Base-by-base conservation (phyloP, 23 tunicate species). In the Ascidia mentula region DNA sequence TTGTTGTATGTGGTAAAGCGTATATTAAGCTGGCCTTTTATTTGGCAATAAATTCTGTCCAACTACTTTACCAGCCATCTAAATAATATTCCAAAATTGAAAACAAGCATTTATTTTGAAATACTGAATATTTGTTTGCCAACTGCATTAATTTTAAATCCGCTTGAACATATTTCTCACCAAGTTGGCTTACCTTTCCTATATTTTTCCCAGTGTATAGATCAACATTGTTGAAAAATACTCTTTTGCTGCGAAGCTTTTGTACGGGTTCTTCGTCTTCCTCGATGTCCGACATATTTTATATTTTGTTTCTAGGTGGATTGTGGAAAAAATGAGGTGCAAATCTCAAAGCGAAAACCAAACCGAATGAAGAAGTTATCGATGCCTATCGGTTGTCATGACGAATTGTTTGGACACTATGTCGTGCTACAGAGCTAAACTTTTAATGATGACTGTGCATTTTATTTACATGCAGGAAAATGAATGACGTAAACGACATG, bases 191-290 rank as follows among this genome's bases (percentile, higher is more conserved):
- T 59, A 92, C 97, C 86, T 83, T 82, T 31, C 80, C 86, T 34
- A 92, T 78, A 53, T 92, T 87, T 75, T 39, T 75, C 32, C 93
- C 98, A 33, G 80, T 69, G 60, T 84, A 93, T 26, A 74, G 38
- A 61, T 93, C 98, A 46, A 93, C 88, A 45, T 93, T 82, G 80
- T 93, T 93, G 35, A 93, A 78, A 40, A 93, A 93, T 4, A 93
- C 71, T 8, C 98, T 72, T 46, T 84, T 88, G 69, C 98, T 93
- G 75, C 94, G 59, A 17, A 91, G 32, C 77, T 88, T 93, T 32
- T 45, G 83, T 31, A 84, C 80, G 26, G 92, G 89, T 69, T 93
- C 98, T 60, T 93, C 98, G 8, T 60, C 73, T 36, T 87, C 92
- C 31, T 81, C 85, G 7, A n/a, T 28, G 38, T 86, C 90, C n/a